Evolutionary conservation across 1,140 invertebrate species (phyloP), one percentile per base, ranked within the genome.

Genomic region (Lordiphosa clarofinis): DNA sequence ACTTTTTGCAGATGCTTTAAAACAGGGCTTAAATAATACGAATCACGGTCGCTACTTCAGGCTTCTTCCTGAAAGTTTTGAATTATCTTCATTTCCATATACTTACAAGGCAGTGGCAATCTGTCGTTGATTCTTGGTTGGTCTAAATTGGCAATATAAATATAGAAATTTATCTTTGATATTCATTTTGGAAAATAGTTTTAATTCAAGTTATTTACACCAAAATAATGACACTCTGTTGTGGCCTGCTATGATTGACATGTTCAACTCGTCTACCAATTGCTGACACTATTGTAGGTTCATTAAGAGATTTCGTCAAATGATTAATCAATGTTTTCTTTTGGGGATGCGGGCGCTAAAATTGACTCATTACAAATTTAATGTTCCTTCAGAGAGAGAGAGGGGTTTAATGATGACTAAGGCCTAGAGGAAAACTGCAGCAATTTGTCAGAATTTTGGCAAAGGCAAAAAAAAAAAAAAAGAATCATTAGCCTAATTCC

Each of bases 401-500:
- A 5, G 19, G 39, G 38, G 10, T 13, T 36, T 36, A 28, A 47
- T 69, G 64, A 67, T 75, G 74, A 81, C 56, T 62, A 64, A 63
- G 54, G 76, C 54, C 75, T 73, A 57, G 53, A 61, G 68, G 56
- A 68, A 54, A 82, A 76, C 76, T 81, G 76, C 76, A 72, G 67
- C 68, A 68, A 81, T 81, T 76, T 81, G 76, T 81, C 63, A 82
- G 75, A 28, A 28, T 28, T 28, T 56, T 12, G 15, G 12, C n/a
- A 31, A 33, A 31, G 11, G n/a, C n/a, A n/a, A n/a, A n/a, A n/a
- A n/a, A n/a, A n/a, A n/a, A 10, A 44, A 42, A 61, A 24, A 56
- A 66, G 68, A 82, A 81, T 81, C 76, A 81, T 81, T 81, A 81
- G 76, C 76, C 76, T 81, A 81, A 81, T 81, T 69, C 69, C 69